Percentiles rank a stretch among this genome's conserved stretches.
phyloP scores from a whole-genome alignment of 2,888 invertebrate genomes.

The Liodrosophila aerea region DNA sequence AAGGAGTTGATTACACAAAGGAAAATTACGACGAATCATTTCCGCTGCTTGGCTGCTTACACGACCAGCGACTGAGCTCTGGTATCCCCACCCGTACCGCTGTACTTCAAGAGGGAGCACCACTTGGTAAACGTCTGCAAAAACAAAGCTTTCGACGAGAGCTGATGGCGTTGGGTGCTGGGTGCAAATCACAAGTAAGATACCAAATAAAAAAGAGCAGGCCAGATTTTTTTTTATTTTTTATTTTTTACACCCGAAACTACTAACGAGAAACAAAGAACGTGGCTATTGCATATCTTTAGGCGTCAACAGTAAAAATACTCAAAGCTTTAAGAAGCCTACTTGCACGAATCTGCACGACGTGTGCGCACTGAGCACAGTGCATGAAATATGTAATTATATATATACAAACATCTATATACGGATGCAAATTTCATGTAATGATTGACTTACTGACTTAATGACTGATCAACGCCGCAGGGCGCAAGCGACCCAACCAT shows the following conservation, averaged over 20 bases:
- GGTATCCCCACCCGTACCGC: conserved; percentile 12
- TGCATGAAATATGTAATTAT: too few relatives aligned
- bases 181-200: conserved; percentile 68
- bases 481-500: too few relatives aligned
- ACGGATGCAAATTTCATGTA: too few relatives aligned
- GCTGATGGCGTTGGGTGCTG: conserved; percentile 17
- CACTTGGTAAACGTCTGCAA: conserved; percentile 59
- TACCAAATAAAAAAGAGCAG: conserved; percentile 41
- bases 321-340: conserved; percentile 19
- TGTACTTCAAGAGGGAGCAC: neutral
- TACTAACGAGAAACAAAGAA: conserved; percentile 65
- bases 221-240: conserved; percentile 21
- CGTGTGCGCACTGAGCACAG: conserved; percentile 1
- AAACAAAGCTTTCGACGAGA: conserved; percentile 62
- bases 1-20: conserved; percentile 82
- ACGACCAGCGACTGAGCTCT: conserved; percentile 64
- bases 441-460: too few relatives aligned
- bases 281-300: conserved; percentile 35
- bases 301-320: conserved; percentile 28
- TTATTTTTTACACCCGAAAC: conserved; percentile 34
- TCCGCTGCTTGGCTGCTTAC: conserved; percentile 81
- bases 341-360: too few relatives aligned
- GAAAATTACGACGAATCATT: conserved; percentile 82
- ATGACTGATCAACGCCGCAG: too few relatives aligned
- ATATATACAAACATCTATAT: too few relatives aligned